Percentiles rank a stretch among this genome's conserved stretches.
These are phyloP conservation scores for Blera fallax DNA, from an alignment of 2,888 invertebrate species.

Conservation along the genomic window DNA sequence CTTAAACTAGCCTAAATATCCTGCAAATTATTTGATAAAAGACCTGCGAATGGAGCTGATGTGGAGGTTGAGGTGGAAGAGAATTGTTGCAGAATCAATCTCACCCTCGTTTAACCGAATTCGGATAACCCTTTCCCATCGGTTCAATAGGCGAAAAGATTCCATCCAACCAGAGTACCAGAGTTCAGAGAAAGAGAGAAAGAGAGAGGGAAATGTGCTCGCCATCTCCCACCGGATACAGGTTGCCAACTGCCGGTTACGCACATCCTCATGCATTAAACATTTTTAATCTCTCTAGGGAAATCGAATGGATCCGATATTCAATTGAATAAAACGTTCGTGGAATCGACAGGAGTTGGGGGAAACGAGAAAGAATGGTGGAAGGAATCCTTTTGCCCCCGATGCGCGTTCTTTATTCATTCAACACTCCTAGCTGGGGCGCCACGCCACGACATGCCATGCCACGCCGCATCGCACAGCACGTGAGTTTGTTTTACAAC, in stretches of 20 bases:
- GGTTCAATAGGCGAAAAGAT: slow-evolving; percentile 39
- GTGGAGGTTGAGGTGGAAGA: neutral
- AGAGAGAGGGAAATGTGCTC: neutral
- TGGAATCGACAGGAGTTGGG: slow-evolving; percentile 39
- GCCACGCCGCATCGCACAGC: slow-evolving; percentile 31
- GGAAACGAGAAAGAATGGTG: neutral
- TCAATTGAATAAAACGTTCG: slow-evolving; percentile 72
- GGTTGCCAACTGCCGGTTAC: slow-evolving; percentile 69
- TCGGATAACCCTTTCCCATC: slow-evolving; percentile 49
- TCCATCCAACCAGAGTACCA: neutral
- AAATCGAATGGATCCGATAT: slow-evolving; percentile 71
- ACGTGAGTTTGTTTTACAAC: slow-evolving; percentile 64
- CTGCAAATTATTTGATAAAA: slow-evolving; percentile 72
- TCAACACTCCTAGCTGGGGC: slow-evolving; percentile 36
- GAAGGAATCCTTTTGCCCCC: slow-evolving; percentile 29
- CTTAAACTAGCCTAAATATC: slow-evolving; percentile 71
- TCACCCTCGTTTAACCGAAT: slow-evolving; percentile 36
- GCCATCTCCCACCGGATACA: slow-evolving; percentile 47
- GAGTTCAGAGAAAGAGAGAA: neutral
- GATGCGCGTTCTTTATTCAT: slow-evolving; percentile 63
- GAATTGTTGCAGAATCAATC: slow-evolving; percentile 60
- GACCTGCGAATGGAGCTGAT: slow-evolving; percentile 23
- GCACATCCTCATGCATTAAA: slow-evolving; percentile 72
- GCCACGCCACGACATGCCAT: slow-evolving; percentile 8
- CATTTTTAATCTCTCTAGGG: slow-evolving; percentile 72